Evolutionary conservation across 2,113 vertebrate genomes (phyloP), one percentile per base, ranked within the genome.

Genomic region (Onychorhynchus coronatus): DNA sequence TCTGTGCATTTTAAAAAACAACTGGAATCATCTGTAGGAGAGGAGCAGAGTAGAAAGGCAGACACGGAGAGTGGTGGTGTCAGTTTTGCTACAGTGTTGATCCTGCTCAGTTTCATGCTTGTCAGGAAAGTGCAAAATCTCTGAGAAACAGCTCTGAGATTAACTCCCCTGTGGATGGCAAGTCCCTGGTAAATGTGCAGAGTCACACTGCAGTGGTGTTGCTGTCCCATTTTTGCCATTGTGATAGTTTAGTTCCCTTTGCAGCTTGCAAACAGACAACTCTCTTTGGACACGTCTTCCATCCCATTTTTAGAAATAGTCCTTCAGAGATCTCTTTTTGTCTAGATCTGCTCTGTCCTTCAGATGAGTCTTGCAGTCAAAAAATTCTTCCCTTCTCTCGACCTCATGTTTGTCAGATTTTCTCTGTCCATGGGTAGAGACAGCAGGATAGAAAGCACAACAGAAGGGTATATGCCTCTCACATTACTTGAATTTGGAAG

Each of bases 1-100:
- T 0, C 22, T 78, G 15, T 0, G 1, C 22, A 23, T 18, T 76
- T 58, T 47, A 47, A 47, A 12, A 52, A 53, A 8, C 3, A 3
- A 1, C 1, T 6, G 35, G 56, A 63, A 52, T 44, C 8, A 5
- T 14, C 62, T 23, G 7, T 13, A 22, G 37, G n/a, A 79, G 35
- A 49, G 39, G 25, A 49, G 28, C 20, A 50, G 67, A 49, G 37
- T 4, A 63, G 46, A 44, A 44, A 89, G 56, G 1, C 16, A n/a
- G 47, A 22, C 12, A 7, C 10, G 1, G 13, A 25, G 15, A 47
- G 13, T 16, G 49, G 10, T 44, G 22, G 5, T 73, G 28, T 30
- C 62, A 30, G 0, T 53, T 85, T 75, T 75, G 21, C 58, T 33
- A 1, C 21, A 52, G 37, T 5, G 30, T 52, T 0, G 0, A 13